Percentiles rank a stretch among this genome's conserved stretches.
Conservation (phyloP, 2,797 vertebrate species). For the Vultur gryphus region DNA sequence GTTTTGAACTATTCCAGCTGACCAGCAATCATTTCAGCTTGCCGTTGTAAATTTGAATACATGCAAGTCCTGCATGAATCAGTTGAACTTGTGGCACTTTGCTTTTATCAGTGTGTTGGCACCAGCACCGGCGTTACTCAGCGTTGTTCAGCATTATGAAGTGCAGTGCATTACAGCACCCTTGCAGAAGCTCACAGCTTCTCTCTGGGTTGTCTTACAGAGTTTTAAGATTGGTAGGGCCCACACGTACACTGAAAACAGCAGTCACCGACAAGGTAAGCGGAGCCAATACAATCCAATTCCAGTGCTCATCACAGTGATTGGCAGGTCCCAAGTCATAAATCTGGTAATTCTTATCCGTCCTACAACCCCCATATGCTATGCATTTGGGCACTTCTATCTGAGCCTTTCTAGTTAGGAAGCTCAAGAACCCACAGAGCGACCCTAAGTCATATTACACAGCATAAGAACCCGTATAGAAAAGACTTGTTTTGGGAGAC, state of each 20-base stretch:
- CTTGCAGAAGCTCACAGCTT: background rate
- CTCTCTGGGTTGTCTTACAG: background rate
- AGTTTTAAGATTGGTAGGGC: background rate
- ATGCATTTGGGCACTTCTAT: background rate
- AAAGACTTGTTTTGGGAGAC: rapidly evolving
- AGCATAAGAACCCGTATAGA: background rate
- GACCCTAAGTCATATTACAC: too few relatives aligned
- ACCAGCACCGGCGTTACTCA: rapidly evolving
- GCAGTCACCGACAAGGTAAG: background rate
- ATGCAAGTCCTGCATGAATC: background rate
- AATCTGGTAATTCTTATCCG: background rate
- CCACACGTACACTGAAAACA: rapidly evolving
- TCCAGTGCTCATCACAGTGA: background rate
- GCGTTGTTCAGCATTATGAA: background rate
- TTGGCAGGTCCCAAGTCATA: background rate
- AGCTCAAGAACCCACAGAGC: background rate
- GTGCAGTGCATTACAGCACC: background rate
- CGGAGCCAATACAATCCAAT: background rate
- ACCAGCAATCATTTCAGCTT: background rate
- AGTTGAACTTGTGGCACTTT: background rate
- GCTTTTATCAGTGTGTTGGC: background rate
- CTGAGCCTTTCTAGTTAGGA: background rate
- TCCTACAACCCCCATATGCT: background rate
- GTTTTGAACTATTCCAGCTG: background rate
- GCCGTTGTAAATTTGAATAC: background rate